These are phyloP conservation scores for Drosophila baimaii DNA, from an alignment of 1,140 invertebrate species.

Conservation along the genomic window DNA sequence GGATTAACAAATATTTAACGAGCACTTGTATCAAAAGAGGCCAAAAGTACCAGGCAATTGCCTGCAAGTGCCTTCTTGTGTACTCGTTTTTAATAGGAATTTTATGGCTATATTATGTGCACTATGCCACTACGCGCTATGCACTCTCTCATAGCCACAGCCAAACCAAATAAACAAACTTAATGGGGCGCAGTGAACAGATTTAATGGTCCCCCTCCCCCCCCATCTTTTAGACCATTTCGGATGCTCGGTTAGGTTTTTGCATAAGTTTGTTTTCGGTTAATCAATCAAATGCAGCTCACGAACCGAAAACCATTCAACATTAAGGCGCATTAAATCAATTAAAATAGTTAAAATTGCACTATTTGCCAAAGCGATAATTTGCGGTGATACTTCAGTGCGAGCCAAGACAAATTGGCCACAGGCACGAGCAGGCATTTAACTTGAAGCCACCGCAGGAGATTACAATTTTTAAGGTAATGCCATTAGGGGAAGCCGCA, in stretches of 20 bases:
- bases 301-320: slow-evolving; percentile 6
- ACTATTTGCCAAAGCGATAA: slow-evolving; percentile 48
- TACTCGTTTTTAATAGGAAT: slow-evolving; percentile 47
- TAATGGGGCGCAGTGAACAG: slow-evolving; percentile 24
- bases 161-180: slow-evolving; percentile 27
- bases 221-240: not conserved
- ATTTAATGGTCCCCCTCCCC: slow-evolving; percentile 17
- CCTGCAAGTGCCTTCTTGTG: slow-evolving; percentile 53
- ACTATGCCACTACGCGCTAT: slow-evolving; percentile 28
- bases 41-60: slow-evolving; percentile 22
- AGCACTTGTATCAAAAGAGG: slow-evolving; percentile 38
- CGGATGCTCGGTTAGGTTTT: slow-evolving; percentile 7
- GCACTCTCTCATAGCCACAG: slow-evolving; percentile 3
- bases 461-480: slow-evolving; percentile 72
- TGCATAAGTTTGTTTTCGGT: slow-evolving; percentile 33
- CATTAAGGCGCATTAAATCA: slow-evolving; percentile 60
- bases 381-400: slow-evolving; percentile 46
- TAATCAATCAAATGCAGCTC: slow-evolving; percentile 46
- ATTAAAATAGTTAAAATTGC: slow-evolving; percentile 76
- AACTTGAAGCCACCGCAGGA: slow-evolving; percentile 52
- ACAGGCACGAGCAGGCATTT: slow-evolving; percentile 65
- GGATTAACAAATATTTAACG: slow-evolving; percentile 43
- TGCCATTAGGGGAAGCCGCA: slow-evolving; percentile 50
- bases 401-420: slow-evolving; percentile 63
- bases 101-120: slow-evolving; percentile 59